Conservation (phyloP, 2,797 vertebrate genomes). For the Knipowitschia caucasica region DNA sequence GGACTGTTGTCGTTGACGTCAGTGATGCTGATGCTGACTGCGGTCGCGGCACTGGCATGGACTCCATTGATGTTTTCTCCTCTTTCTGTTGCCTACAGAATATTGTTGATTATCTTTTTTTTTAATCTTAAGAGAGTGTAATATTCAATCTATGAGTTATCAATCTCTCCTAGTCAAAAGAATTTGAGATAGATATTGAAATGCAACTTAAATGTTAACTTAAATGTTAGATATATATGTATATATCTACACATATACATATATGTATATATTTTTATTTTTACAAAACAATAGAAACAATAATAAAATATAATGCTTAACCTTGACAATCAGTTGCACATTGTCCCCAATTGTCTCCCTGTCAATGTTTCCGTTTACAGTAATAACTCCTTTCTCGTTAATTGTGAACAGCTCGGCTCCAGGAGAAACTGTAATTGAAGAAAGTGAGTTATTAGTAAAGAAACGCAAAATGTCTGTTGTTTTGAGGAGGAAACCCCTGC, state of each 20-base stretch:
- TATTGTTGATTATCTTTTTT: too few species aligned
- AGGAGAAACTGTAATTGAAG: slow-evolving; percentile 45
- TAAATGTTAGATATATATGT: too few species aligned
- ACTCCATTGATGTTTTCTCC: slow-evolving; percentile 59
- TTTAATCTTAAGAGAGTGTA: too few species aligned
- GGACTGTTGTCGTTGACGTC: slow-evolving; percentile 89
- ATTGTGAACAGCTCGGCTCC: slow-evolving; percentile 71
- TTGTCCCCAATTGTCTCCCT: slow-evolving; percentile 73
- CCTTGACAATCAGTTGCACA: slow-evolving; percentile 77
- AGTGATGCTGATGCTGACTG: slow-evolving; percentile 72
- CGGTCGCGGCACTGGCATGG: slow-evolving; percentile 53
- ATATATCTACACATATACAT: too few species aligned
- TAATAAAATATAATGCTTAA: slow-evolving; percentile 43
- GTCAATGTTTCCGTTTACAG: slow-evolving; percentile 72
- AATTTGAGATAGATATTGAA: too few species aligned
- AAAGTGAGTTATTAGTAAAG: background rate
- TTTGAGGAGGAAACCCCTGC: slow-evolving; percentile 38
- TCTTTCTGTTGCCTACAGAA: slow-evolving; percentile 81
- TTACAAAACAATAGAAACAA: too few species aligned
- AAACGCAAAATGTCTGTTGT: background rate
- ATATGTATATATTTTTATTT: too few species aligned
- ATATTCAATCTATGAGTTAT: too few species aligned
- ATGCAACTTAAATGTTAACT: too few species aligned
- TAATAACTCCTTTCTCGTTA: slow-evolving; percentile 61
- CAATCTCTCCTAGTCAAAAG: too few species aligned